Evolutionary conservation across 2,113 vertebrate genomes (phyloP).

Genomic region (Atherinomorus stipes): DNA sequence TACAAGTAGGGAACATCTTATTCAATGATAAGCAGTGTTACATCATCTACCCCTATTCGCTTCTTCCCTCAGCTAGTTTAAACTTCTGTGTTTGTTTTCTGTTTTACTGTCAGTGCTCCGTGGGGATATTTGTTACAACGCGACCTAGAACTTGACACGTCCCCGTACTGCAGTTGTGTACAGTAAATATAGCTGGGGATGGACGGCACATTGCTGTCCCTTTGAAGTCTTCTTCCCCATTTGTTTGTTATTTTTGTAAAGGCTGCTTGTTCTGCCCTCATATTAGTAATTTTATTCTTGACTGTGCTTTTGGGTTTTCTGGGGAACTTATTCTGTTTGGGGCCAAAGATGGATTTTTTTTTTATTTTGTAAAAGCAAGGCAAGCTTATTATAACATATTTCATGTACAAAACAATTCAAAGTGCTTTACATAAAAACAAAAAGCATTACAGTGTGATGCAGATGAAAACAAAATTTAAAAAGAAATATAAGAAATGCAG

Average conservation of each 20-base stretch:
- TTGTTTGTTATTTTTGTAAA: slow-evolving; percentile 3
- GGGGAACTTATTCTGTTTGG: neutral
- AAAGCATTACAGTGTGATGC: no score
- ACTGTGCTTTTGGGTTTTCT: neutral
- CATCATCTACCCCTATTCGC: neutral
- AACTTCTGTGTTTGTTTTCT: slow-evolving; percentile 23
- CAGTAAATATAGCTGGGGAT: slow-evolving; percentile 53
- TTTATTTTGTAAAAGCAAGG: no score
- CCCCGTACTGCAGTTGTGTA: slow-evolving; percentile 10
- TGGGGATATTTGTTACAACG: slow-evolving; percentile 2
- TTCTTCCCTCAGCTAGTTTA: slow-evolving; percentile 30
- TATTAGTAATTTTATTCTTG: neutral
- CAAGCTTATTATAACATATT: no score
- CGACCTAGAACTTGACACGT: slow-evolving; percentile 11
- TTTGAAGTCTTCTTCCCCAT: slow-evolving; percentile 30
- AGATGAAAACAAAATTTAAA: no score
- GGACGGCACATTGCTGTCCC: slow-evolving; percentile 2
- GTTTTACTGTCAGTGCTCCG: neutral
- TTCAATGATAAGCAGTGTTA: neutral
- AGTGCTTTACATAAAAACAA: no score
- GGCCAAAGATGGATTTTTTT: neutral
- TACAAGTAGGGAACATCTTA: no score
- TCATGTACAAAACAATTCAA: no score
- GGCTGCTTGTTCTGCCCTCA: slow-evolving; percentile 9
- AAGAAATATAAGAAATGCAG: no score